Conservation (phyloP, 2,797 vertebrate species). For the Mus caroli region DNA sequence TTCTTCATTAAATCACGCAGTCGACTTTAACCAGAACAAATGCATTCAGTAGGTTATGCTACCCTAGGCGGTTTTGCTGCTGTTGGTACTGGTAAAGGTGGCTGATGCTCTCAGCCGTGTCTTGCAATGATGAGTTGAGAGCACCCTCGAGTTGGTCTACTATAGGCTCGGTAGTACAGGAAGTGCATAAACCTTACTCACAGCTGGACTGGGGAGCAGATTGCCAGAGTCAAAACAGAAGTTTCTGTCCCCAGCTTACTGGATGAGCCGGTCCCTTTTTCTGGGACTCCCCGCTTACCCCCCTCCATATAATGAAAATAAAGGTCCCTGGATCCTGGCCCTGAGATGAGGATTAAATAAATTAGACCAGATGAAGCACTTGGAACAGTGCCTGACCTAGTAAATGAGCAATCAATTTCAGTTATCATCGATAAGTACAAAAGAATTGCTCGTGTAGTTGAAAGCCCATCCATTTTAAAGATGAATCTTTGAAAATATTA, state of each 20-base stretch:
- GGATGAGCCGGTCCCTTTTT: background rate
- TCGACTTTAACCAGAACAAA: background rate
- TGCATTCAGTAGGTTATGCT: background rate
- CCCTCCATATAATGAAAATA: background rate
- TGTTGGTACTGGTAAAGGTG: background rate
- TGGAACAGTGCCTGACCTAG: constrained; percentile 48
- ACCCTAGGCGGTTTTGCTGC: background rate
- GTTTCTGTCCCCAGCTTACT: background rate
- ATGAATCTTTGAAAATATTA: constrained; percentile 58
- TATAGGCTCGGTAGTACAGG: background rate
- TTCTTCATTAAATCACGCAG: background rate
- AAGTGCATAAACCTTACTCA: background rate
- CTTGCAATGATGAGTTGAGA: background rate
- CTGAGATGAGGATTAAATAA: constrained; percentile 51
- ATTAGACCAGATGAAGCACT: background rate
- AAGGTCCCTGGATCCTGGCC: background rate
- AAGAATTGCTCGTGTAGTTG: constrained; percentile 33
- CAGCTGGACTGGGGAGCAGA: background rate
- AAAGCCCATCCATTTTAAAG: constrained; percentile 62
- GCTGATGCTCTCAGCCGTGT: background rate
- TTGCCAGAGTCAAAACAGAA: background rate
- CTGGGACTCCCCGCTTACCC: background rate
- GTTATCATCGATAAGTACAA: constrained; percentile 47
- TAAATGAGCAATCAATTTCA: constrained; percentile 53
- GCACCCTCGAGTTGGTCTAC: background rate